Percentiles rank a stretch among this genome's conserved stretches.
phyloP scores from a whole-genome alignment of 2,797 vertebrate species.

The Poeciliopsis paucimaculata region DNA sequence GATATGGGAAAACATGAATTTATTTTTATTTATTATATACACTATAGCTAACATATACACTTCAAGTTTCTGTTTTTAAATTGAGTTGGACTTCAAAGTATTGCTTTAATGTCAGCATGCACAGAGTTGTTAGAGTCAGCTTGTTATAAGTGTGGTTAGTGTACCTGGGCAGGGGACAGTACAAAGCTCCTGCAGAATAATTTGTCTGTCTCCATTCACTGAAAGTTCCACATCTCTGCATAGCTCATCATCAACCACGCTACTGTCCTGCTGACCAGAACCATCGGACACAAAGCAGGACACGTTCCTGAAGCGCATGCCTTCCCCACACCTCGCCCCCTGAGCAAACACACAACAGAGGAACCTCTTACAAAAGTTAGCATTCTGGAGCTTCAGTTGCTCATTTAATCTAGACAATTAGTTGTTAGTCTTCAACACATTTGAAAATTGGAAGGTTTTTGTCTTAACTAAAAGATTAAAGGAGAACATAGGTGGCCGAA shows the following conservation, averaged over 20 bases:
- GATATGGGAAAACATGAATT: too few relatives aligned
- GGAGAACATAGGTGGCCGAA: not conserved
- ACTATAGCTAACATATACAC: too few relatives aligned
- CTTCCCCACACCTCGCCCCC: constrained; percentile 94
- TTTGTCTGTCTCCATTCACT: constrained; percentile 85
- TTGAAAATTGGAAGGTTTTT: not conserved
- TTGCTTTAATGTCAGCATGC: not conserved
- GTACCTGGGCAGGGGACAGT: constrained; percentile 91
- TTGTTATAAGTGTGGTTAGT: not conserved
- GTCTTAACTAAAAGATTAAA: not conserved
- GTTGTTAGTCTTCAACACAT: not conserved
- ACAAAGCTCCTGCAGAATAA: constrained; percentile 88
- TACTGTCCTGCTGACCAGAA: constrained; percentile 80
- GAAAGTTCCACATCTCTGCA: constrained; percentile 88
- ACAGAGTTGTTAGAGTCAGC: not conserved
- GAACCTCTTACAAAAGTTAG: not conserved
- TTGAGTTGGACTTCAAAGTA: not conserved
- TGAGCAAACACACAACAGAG: constrained; percentile 46
- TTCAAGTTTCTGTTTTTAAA: too few relatives aligned
- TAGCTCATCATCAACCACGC: constrained; percentile 90
- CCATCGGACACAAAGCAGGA: constrained; percentile 94
- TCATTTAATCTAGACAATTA: not conserved
- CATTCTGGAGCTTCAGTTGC: not conserved
- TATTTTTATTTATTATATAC: too few relatives aligned
- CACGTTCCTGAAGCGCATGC: constrained; percentile 88